Conservation (phyloP, 1,140 invertebrate species). For the Drosophila micromelanica region DNA sequence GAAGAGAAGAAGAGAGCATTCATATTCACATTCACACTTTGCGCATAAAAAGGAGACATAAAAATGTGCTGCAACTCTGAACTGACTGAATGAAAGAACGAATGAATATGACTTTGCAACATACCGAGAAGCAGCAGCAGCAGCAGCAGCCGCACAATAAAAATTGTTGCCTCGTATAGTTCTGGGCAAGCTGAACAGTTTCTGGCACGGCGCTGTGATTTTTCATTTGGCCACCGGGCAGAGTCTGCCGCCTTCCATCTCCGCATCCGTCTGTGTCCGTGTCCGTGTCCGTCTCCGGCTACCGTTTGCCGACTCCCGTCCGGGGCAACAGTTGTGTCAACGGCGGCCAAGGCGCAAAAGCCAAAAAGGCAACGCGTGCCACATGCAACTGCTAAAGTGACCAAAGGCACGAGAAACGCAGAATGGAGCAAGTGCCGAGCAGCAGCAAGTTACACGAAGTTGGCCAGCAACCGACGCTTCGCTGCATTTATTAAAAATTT, state of each 20-base stretch:
- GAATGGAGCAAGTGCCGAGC: not conserved
- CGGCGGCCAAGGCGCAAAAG: constrained; percentile 35
- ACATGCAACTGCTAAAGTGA: constrained; percentile 70
- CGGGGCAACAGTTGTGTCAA: constrained; percentile 65
- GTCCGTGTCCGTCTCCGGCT: constrained; percentile 15
- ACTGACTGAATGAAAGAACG: constrained; percentile 70
- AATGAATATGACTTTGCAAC: constrained; percentile 72
- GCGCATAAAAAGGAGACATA: constrained; percentile 66
- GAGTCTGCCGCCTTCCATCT: constrained; percentile 8
- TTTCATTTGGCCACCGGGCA: constrained; percentile 61
- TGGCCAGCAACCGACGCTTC: constrained; percentile 25
- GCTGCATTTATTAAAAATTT: constrained; percentile 63
- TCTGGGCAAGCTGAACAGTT: constrained; percentile 52
- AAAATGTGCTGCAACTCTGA: constrained; percentile 78
- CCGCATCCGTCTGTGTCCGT: constrained; percentile 8
- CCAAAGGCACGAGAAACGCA: constrained; percentile 12
- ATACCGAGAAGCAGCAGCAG: constrained; percentile 24
- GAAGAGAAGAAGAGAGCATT: constrained; percentile 4
- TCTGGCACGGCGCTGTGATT: constrained; percentile 73
- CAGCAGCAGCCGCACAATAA: constrained; percentile 53
- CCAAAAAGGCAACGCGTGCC: constrained; percentile 58
- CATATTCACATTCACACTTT: constrained; percentile 69
- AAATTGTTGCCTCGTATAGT: constrained; percentile 57
- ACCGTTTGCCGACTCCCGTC: constrained; percentile 20
- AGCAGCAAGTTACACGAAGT: constrained; percentile 3